phyloP scores from a whole-genome alignment of 2,797 vertebrate genomes.

The Ataeniobius toweri region DNA sequence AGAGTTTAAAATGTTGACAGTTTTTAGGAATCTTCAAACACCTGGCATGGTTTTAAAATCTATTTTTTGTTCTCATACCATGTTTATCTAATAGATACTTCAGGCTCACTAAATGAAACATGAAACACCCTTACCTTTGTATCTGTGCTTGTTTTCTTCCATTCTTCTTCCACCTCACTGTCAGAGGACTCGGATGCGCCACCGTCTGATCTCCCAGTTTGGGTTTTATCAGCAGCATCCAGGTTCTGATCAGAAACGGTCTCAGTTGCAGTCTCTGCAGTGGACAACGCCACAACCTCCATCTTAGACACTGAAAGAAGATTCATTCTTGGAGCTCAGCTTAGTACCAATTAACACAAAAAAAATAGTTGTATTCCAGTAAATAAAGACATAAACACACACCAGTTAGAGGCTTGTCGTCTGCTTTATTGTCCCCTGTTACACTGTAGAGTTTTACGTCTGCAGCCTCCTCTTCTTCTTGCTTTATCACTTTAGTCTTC shows the following conservation, averaged over 20 bases:
- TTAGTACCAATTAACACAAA: neutral
- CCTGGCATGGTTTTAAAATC: too few species aligned
- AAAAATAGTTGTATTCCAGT: neutral
- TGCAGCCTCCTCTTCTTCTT: constrained; percentile 42
- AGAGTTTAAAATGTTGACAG: too few species aligned
- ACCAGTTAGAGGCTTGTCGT: constrained; percentile 35
- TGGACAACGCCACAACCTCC: neutral
- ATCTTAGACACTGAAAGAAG: constrained; percentile 8
- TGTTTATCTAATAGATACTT: neutral
- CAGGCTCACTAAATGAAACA: neutral
- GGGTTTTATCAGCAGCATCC: constrained; percentile 12
- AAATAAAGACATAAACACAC: neutral
- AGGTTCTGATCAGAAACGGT: constrained; percentile 16
- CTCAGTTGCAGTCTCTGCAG: neutral
- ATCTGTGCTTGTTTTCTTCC: constrained; percentile 10
- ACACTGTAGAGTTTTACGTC: neutral
- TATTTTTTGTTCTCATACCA: too few species aligned
- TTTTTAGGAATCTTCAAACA: too few species aligned
- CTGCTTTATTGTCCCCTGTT: constrained; percentile 27
- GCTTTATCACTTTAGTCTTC: constrained; percentile 49
- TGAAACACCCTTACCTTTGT: constrained; percentile 41
- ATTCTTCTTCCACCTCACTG: neutral
- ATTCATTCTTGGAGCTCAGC: too few species aligned
- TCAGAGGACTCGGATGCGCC: neutral
- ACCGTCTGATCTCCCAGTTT: neutral